Percentiles rank a stretch among this genome's conserved stretches.
phyloP scores from a whole-genome alignment of 2,888 invertebrate genomes.

The Sicus ferrugineus region DNA sequence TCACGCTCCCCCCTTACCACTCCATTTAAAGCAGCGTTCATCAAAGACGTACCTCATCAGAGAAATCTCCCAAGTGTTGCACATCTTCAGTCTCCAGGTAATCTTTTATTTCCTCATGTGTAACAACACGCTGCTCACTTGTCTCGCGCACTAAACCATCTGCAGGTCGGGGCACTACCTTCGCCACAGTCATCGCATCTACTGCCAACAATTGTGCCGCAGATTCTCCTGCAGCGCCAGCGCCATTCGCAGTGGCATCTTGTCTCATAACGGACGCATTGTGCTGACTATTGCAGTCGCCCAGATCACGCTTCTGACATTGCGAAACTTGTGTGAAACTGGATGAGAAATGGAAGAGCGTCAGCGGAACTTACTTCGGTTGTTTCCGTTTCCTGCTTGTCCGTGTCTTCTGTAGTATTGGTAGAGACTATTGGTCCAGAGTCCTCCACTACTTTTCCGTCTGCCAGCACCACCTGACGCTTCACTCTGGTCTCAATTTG shows the following conservation, averaged over 20 bases:
- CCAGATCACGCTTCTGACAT: conserved; percentile 57
- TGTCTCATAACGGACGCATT: not conserved
- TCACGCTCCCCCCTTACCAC: too few relatives aligned
- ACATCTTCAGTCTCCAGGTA: conserved; percentile 85
- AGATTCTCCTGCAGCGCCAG: conserved; percentile 10
- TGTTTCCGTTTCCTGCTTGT: conserved; percentile 87
- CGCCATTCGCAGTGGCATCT: not conserved
- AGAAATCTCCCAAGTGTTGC: conserved; percentile 83
- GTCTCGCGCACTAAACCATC: conserved; percentile 83
- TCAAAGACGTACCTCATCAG: conserved; percentile 82
- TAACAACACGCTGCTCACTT: conserved; percentile 79
- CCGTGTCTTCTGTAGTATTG: conserved; percentile 89
- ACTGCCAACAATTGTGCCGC: conserved; percentile 37
- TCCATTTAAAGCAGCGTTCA: too few relatives aligned
- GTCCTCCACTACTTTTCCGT: conserved; percentile 89
- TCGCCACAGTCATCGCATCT: conserved; percentile 50
- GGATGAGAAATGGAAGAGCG: not conserved
- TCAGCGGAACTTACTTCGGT: conserved; percentile 71
- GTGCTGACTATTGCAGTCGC: conserved; percentile 46
- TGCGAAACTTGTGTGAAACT: conserved; percentile 1
- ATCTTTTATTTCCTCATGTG: conserved; percentile 83
- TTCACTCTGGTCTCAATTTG: conserved; percentile 92
- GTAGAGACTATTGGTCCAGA: conserved; percentile 90
- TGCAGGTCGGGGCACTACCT: conserved; percentile 70
- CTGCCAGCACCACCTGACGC: conserved; percentile 86